Evolutionary conservation across 2,888 invertebrate species (phyloP).

Genomic region (Chymomyza amoena): DNA sequence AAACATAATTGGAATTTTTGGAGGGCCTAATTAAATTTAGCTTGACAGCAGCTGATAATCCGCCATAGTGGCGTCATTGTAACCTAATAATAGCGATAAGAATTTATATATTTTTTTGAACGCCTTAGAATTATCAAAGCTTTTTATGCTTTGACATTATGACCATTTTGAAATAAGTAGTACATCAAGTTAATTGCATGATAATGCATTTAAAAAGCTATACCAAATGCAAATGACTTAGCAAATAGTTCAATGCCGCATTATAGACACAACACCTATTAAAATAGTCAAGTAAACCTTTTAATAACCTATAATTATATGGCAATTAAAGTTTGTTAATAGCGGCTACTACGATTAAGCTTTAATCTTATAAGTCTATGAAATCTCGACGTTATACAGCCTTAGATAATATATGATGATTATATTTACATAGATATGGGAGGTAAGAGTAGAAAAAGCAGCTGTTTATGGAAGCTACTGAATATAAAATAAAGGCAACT

Average conservation of each 20-base stretch:
- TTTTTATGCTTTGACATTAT: background rate
- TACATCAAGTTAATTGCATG: background rate
- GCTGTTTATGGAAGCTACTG: no score
- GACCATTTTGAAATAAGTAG: background rate
- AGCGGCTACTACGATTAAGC: background rate
- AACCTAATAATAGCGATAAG: background rate
- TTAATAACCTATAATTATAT: constrained; percentile 16
- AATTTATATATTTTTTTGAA: background rate
- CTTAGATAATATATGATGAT: background rate
- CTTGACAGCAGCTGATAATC: background rate
- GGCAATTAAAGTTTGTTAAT: background rate
- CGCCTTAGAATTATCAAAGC: background rate
- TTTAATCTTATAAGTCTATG: background rate
- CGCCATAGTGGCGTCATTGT: background rate
- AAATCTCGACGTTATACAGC: background rate
- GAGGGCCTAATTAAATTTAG: background rate
- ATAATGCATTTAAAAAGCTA: background rate
- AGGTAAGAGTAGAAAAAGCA: background rate
- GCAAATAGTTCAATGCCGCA: constrained; percentile 11
- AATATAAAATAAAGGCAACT: no score
- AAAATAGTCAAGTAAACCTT: background rate
- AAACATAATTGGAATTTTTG: background rate
- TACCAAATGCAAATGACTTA: background rate
- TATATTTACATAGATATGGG: background rate
- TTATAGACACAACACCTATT: background rate